These are phyloP conservation scores for Enhydra lutris DNA, from an alignment of 2,113 vertebrate genomes.

Conservation along the genomic window DNA sequence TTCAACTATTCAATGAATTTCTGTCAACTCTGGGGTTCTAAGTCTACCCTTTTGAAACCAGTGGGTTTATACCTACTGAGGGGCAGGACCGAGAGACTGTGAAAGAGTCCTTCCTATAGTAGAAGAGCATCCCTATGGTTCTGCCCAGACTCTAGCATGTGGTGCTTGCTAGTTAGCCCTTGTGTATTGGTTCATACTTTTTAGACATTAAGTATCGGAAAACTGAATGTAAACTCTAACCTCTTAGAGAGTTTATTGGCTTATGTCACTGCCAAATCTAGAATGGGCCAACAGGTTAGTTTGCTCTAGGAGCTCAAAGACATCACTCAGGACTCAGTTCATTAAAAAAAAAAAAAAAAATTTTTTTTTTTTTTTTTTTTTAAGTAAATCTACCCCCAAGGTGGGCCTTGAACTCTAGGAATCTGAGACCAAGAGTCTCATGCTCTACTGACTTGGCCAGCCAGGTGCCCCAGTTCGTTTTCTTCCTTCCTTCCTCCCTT, in stretches of 20 bases:
- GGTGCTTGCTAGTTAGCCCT: background rate
- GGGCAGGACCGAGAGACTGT: background rate
- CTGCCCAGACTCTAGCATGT: background rate
- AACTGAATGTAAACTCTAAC: background rate
- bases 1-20: background rate
- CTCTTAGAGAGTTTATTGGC: background rate
- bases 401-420: background rate
- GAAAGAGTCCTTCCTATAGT: background rate
- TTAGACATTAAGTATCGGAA: background rate
- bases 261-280: background rate
- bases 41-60: background rate
- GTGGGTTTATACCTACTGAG: background rate
- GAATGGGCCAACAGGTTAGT: background rate
- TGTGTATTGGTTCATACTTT: background rate
- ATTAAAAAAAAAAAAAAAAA: background rate
- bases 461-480: background rate
- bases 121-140: background rate
- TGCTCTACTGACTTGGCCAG: background rate
- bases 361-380: background rate
- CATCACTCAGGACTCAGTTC: background rate
- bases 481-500: background rate
- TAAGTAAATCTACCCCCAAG: background rate
- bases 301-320: background rate
- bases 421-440: background rate
- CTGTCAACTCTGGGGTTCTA: background rate